Conservation (phyloP, 2,888 invertebrate genomes). For the Chydorus sphaericus region DNA sequence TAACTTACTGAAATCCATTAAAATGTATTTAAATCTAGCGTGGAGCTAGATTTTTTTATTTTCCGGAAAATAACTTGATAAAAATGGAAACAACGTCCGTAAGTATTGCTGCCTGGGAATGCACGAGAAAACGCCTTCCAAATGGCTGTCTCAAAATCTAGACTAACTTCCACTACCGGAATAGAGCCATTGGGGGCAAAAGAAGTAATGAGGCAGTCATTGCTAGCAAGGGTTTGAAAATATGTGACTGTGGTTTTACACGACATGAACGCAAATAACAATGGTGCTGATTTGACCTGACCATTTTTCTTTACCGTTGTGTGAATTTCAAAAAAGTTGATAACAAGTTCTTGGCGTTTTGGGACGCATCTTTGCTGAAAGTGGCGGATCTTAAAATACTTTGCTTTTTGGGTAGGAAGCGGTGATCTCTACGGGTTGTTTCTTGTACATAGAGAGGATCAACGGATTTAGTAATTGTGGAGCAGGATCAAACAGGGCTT, state of each 20-base stretch:
- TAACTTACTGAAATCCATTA: no score
- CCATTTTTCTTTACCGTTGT: neutral
- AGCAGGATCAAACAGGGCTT: neutral
- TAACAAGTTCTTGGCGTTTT: neutral
- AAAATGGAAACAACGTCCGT: slow-evolving; percentile 2
- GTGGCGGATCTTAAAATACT: neutral
- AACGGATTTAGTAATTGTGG: neutral
- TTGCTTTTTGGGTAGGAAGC: neutral
- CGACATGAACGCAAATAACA: slow-evolving; percentile 4
- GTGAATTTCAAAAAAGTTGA: slow-evolving; percentile 3
- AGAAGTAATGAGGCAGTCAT: neutral
- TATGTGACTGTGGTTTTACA: neutral
- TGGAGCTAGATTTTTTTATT: neutral
- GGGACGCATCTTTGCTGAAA: neutral
- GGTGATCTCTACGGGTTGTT: neutral
- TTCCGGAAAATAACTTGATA: neutral
- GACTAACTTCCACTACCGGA: neutral
- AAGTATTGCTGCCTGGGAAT: neutral
- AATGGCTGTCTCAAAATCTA: neutral
- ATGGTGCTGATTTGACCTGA: slow-evolving; percentile 1
- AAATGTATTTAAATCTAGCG: no score
- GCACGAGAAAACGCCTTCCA: neutral
- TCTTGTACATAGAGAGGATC: neutral
- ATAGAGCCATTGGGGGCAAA: neutral
- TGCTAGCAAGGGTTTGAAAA: neutral